A percentile compares a stretch with the other conserved stretches of the same genome.
phyloP scores from a whole-genome alignment of 1,140 invertebrate genomes.

The Gonioctena quinquepunctata region DNA sequence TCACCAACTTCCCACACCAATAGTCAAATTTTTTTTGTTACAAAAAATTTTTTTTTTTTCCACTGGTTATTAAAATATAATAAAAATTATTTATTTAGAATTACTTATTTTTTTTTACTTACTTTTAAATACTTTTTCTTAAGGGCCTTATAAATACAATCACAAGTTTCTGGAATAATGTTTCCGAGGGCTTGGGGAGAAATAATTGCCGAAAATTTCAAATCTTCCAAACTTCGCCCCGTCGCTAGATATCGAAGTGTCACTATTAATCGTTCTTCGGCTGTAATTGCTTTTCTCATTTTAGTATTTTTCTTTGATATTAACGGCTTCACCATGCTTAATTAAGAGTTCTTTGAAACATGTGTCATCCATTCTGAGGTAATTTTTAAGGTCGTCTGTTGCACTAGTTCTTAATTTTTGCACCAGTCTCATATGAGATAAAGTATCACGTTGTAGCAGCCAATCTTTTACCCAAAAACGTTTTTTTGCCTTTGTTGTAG shows the following conservation, averaged over 20 bases:
- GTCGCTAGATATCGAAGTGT: slow-evolving; percentile 10
- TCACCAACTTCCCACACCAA: too few relatives aligned
- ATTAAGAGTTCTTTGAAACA: slow-evolving; percentile 7
- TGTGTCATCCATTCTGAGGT: slow-evolving; percentile 20
- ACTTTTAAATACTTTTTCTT: background rate
- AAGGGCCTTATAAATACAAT: background rate
- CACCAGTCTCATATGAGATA: slow-evolving; percentile 18
- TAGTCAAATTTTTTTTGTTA: too few relatives aligned
- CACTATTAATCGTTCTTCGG: slow-evolving; percentile 5
- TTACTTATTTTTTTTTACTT: background rate
- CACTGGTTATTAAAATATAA: too few relatives aligned
- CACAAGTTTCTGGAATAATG: background rate
- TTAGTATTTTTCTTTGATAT: slow-evolving; percentile 18
- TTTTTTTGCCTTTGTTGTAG: too few relatives aligned
- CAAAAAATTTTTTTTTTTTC: too few relatives aligned
- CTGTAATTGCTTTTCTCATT: slow-evolving; percentile 15
- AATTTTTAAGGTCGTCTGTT: slow-evolving; percentile 19
- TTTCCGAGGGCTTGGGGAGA: background rate
- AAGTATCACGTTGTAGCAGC: slow-evolving; percentile 12
- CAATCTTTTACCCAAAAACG: slow-evolving; percentile 26
- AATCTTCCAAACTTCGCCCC: background rate
- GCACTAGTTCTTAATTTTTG: slow-evolving; percentile 10
- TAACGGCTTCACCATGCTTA: slow-evolving; percentile 12
- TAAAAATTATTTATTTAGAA: too few relatives aligned
- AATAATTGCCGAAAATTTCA: background rate